A percentile compares a stretch with the other conserved stretches of the same genome.
phyloP scores from a whole-genome alignment of 2,888 invertebrate species.

The Lycia hirtaria region DNA sequence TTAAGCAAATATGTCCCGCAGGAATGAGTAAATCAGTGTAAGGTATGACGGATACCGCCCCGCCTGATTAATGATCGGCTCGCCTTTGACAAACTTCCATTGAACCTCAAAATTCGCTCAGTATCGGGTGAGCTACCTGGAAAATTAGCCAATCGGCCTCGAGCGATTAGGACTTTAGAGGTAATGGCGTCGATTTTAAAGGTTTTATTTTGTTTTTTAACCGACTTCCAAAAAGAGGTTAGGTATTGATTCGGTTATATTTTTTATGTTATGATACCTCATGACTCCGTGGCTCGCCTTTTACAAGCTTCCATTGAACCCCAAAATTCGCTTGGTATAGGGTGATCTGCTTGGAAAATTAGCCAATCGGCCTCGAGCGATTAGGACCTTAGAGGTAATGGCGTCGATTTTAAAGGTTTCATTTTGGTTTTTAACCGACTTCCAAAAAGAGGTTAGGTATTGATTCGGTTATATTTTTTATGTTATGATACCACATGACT shows the following conservation, averaged over 20 bases:
- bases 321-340: conserved; percentile 53
- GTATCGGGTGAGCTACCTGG: conserved; percentile 15
- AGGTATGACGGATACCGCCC: conserved; percentile 49
- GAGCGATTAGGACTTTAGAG: conserved; percentile 6
- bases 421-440: too few relatives aligned
- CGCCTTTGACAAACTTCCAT: conserved; percentile 43
- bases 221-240: too few relatives aligned
- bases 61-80: conserved; percentile 56
- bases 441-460: too few relatives aligned
- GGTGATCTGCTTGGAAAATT: conserved; percentile 21
- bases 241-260: too few relatives aligned
- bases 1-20: conserved; percentile 25
- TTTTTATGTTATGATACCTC: too few relatives aligned
- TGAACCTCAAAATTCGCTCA: conserved; percentile 54
- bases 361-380: conserved; percentile 5
- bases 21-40: conserved; percentile 24
- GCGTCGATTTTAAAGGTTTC: neutral
- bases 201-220: neutral
- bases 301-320: conserved; percentile 44
- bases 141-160: conserved; percentile 17
- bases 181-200: neutral
- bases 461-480: too few relatives aligned
- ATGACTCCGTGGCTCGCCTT: conserved; percentile 33
- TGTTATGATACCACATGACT: too few relatives aligned
- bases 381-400: conserved; percentile 1